phyloP scores from a whole-genome alignment of 2,888 invertebrate species.

The Dione juno region DNA sequence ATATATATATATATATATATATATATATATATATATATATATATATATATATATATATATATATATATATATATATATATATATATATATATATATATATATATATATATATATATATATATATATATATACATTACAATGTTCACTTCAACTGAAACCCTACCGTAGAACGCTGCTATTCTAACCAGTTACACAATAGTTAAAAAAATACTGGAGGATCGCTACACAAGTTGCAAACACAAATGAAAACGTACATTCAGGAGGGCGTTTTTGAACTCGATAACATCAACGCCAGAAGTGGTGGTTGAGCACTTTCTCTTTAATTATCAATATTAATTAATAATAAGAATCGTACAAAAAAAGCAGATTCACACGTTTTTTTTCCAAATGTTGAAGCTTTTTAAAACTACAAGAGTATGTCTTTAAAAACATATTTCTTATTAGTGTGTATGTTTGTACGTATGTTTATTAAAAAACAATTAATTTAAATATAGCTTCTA shows the following conservation, averaged over 20 bases:
- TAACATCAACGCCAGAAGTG: slow-evolving; percentile 35
- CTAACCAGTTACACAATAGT: neutral
- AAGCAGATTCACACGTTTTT: too few species aligned
- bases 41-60: too few species aligned
- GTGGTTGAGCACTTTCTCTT: neutral
- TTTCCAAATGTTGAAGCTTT: too few species aligned
- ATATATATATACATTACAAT: neutral
- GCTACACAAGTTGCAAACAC: slow-evolving; percentile 42
- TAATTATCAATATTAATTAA: neutral
- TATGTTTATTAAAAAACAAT: neutral
- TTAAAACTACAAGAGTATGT: too few species aligned
- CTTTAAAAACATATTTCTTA: neutral
- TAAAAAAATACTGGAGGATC: slow-evolving; percentile 23
- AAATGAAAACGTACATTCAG: slow-evolving; percentile 43
- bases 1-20: too few species aligned
- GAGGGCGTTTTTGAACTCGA: slow-evolving; percentile 29
- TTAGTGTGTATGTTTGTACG: neutral
- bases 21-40: too few species aligned
- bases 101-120: too few species aligned
- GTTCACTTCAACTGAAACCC: neutral
- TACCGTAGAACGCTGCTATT: neutral
- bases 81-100: too few species aligned
- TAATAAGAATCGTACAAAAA: too few species aligned
- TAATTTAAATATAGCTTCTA: neutral
- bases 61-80: too few species aligned